phyloP scores from a whole-genome alignment of 2,888 invertebrate species.

The Cataglyphis rosenhaueri region DNA sequence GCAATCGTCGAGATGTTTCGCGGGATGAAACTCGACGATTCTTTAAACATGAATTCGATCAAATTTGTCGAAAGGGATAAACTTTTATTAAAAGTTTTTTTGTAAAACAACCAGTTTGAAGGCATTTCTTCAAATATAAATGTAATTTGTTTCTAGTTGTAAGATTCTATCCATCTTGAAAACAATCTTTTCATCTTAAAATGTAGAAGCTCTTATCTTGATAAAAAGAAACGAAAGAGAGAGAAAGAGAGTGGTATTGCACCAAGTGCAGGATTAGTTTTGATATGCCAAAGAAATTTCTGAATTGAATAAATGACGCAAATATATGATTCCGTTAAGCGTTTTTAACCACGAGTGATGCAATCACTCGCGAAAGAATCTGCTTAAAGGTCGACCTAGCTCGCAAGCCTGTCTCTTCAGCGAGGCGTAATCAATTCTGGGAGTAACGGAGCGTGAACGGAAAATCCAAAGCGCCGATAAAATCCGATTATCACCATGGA shows the following conservation, averaged over 20 bases:
- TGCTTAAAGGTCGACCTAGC: slow-evolving; percentile 10
- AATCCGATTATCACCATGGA: slow-evolving; percentile 42
- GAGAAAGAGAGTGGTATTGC: background rate
- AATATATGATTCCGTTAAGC: background rate
- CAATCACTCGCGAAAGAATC: background rate
- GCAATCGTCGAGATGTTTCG: background rate
- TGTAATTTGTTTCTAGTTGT: background rate
- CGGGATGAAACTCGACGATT: background rate
- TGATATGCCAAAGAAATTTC: background rate
- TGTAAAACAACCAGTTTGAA: background rate
- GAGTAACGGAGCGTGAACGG: slow-evolving; percentile 26
- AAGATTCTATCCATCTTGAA: background rate
- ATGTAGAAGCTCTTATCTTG: slow-evolving; percentile 37
- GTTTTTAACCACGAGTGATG: slow-evolving; percentile 20
- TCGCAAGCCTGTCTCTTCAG: background rate
- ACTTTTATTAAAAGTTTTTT: background rate
- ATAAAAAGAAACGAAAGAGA: slow-evolving; percentile 30
- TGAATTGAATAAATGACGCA: background rate
- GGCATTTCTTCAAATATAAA: background rate
- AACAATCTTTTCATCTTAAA: slow-evolving; percentile 54
- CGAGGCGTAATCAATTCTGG: slow-evolving; percentile 39
- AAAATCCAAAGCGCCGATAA: slow-evolving; percentile 43
- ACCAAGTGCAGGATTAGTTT: slow-evolving; percentile 41
- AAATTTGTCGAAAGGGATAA: background rate
- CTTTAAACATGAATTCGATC: slow-evolving; percentile 24